Evolutionary conservation across 1,140 invertebrate species (phyloP).

Genomic region (Vanessa atalanta): DNA sequence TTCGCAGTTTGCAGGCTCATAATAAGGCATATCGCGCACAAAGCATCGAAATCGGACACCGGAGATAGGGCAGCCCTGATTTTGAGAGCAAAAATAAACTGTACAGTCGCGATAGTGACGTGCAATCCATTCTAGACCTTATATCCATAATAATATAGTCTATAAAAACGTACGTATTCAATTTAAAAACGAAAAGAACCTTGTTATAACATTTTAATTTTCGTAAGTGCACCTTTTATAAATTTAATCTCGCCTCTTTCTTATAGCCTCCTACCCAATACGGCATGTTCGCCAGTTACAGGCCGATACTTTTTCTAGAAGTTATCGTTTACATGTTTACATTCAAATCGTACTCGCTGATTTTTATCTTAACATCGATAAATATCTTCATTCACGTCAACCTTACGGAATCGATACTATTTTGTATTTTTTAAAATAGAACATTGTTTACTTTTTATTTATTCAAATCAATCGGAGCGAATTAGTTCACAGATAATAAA

Average conservation of each 20-base stretch:
- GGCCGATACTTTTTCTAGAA: slow-evolving; percentile 38
- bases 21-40: slow-evolving; percentile 79
- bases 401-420: slow-evolving; percentile 55
- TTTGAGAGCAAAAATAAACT: slow-evolving; percentile 58
- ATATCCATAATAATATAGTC: slow-evolving; percentile 29
- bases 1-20: slow-evolving; percentile 74
- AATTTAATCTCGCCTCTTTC: slow-evolving; percentile 62
- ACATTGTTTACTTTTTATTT: slow-evolving; percentile 42
- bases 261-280: slow-evolving; percentile 48
- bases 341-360: slow-evolving; percentile 49
- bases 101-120: slow-evolving; percentile 41
- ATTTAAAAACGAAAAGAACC: slow-evolving; percentile 25
- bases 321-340: slow-evolving; percentile 10
- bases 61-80: slow-evolving; percentile 72
- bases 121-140: slow-evolving; percentile 49
- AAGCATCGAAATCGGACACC: slow-evolving; percentile 79
- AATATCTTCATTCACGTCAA: slow-evolving; percentile 58
- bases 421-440: slow-evolving; percentile 48
- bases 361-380: slow-evolving; percentile 60
- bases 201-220: slow-evolving; percentile 76
- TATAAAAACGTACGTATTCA: neutral
- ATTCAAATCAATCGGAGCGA: slow-evolving; percentile 40
- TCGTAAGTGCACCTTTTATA: slow-evolving; percentile 71
- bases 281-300: slow-evolving; percentile 35
- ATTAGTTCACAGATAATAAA: slow-evolving; percentile 40